Conservation (phyloP, 2,797 vertebrate species). For the Nannoperca australis region DNA sequence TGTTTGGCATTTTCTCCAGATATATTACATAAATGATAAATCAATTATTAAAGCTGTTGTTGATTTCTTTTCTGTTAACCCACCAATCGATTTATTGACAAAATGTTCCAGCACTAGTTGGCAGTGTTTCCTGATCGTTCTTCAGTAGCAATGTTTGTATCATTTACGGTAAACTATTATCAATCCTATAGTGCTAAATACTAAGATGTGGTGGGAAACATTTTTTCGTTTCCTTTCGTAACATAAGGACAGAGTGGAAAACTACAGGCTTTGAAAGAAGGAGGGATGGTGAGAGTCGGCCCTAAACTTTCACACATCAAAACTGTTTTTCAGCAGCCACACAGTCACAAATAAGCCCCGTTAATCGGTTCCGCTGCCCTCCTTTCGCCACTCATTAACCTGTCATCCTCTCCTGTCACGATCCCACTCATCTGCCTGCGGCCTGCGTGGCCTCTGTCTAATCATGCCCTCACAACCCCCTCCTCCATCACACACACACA, state of each 20-base stretch:
- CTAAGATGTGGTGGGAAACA: slow-evolving; percentile 24
- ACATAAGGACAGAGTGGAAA: slow-evolving; percentile 51
- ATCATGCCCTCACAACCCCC: slow-evolving; percentile 70
- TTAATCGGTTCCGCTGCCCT: slow-evolving; percentile 70
- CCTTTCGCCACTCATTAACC: slow-evolving; percentile 74
- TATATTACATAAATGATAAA: neutral
- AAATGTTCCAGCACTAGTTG: slow-evolving; percentile 32
- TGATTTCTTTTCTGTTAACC: neutral
- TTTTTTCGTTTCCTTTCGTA: too few species aligned
- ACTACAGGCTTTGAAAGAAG: slow-evolving; percentile 48
- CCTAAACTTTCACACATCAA: slow-evolving; percentile 72
- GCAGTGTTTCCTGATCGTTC: slow-evolving; percentile 25
- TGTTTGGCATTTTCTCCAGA: neutral
- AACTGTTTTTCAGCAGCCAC: slow-evolving; percentile 52
- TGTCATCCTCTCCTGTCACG: slow-evolving; percentile 76
- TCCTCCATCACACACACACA: slow-evolving; percentile 15
- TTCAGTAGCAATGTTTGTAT: neutral
- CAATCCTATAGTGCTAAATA: slow-evolving; percentile 6
- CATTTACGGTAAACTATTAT: neutral
- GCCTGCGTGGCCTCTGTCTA: slow-evolving; percentile 64
- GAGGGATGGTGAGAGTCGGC: slow-evolving; percentile 51
- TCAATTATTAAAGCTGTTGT: neutral
- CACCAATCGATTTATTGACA: neutral
- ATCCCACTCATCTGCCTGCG: slow-evolving; percentile 74
- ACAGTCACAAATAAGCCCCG: slow-evolving; percentile 66